Evolutionary conservation across 2,888 invertebrate species (phyloP), one percentile per base, ranked within the genome.

Genomic region (Latheticus oryzae): DNA sequence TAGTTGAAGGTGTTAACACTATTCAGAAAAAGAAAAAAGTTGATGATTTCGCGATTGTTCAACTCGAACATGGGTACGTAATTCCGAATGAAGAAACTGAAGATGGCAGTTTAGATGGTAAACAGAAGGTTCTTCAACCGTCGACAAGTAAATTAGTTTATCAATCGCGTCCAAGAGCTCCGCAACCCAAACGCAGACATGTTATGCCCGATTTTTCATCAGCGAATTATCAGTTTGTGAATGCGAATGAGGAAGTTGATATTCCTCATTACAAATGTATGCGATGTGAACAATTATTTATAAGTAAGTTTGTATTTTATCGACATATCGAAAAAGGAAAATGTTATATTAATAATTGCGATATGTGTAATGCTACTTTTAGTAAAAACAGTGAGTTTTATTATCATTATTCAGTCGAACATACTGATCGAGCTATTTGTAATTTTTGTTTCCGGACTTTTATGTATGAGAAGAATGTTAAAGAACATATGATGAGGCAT

Each of bases 391-490:
- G 72, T 45, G 76, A 76, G 1, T 78, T 78, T 63, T 75, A 74
- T 43, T 67, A 69, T 11, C 78, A 78, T 58, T 78, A 78, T 55
- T 52, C 74, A 0, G 60, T 63, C 1, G 70, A 71, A 11, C 78
- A 78, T 61, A 72, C 75, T 0, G 78, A 78, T 42, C 67, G 78
- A 2, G 78, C 78, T 1, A 74, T 78, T 38, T 78, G 78, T 55
- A 74, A 78, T 60, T 78, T 78, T 52, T 79, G 79, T 61, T 78
- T 77, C 61, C 61, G 76, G 54, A 78, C 79, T 5, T 79, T 78
- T 63, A 77, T 78, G 77, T 78, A 78, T 63, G 78, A 78, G 64
- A 78, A 78, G 54, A 78, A 79, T 60, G 77, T 79, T 30, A 78
- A 78, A 51, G 77, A 78, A 58, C 78, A 78, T 48, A 78, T 78